phyloP scores from a whole-genome alignment of 2,888 invertebrate species.

The Anagyrus pseudococci region DNA sequence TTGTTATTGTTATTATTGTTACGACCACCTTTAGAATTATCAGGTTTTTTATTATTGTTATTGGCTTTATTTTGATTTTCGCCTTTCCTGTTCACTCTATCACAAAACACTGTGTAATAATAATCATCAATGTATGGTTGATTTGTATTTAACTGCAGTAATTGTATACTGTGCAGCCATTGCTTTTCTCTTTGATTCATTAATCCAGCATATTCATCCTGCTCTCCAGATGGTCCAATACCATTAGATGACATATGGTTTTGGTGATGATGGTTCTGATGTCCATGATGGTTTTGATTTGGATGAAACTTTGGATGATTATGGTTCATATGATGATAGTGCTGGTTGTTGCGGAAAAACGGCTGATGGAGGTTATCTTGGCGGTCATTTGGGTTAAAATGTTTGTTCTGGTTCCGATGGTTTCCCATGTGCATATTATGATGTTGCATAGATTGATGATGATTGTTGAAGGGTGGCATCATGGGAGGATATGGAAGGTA shows the following conservation, averaged over 20 bases:
- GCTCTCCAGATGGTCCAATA: conserved; percentile 58
- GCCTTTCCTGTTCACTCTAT: conserved; percentile 53
- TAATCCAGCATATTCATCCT: conserved; percentile 87
- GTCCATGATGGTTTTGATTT: conserved; percentile 46
- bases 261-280: conserved; percentile 44
- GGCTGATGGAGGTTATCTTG: conserved; percentile 54
- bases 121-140: conserved; percentile 97
- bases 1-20: conserved; percentile 51
- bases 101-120: conserved; percentile 79
- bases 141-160: conserved; percentile 90
- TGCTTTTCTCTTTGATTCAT: conserved; percentile 96
- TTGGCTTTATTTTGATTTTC: conserved; percentile 49
- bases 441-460: conserved; percentile 51
- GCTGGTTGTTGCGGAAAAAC: conserved; percentile 58
- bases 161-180: conserved; percentile 95
- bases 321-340: conserved; percentile 48
- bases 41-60: conserved; percentile 47
- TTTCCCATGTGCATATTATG: conserved; percentile 54
- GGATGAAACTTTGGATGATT: conserved; percentile 44
- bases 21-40: conserved; percentile 22
- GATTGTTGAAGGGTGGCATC: conserved; percentile 51
- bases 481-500: conserved; percentile 57
- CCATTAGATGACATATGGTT: conserved; percentile 53
- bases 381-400: conserved; percentile 51
- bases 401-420: conserved; percentile 53